Evolutionary conservation across 2,113 vertebrate genomes (phyloP).

Genomic region (Zeus faber): DNA sequence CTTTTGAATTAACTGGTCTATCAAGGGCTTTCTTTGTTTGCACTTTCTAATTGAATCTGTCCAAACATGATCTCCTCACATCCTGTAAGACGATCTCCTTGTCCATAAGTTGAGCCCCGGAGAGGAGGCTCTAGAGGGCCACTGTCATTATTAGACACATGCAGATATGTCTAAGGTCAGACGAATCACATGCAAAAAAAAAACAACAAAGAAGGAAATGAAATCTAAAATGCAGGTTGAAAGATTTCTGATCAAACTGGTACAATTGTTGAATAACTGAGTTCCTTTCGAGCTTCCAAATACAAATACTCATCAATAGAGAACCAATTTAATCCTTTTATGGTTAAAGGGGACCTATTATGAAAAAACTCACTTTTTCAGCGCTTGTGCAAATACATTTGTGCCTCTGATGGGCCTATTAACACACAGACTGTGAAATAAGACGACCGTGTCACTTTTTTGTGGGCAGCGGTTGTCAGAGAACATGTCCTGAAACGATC

Average conservation of each 20-base stretch:
- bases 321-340: too few species aligned
- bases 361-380: too few species aligned
- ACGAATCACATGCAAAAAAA: background rate
- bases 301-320: too few species aligned
- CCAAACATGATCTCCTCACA: constrained; percentile 39
- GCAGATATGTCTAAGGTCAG: background rate
- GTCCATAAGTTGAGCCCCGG: background rate
- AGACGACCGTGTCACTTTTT: too few species aligned
- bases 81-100: background rate
- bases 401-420: too few species aligned
- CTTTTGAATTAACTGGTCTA: constrained; percentile 36
- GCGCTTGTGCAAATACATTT: too few species aligned
- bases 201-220: background rate
- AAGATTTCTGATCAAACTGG: background rate
- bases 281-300: too few species aligned
- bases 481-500: too few species aligned
- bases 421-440: too few species aligned
- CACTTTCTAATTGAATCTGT: constrained; percentile 57
- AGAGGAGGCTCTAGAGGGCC: background rate
- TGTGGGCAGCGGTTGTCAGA: too few species aligned
- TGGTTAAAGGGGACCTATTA: too few species aligned
- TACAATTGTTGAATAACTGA: too few species aligned
- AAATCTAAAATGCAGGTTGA: background rate
- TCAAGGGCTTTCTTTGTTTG: constrained; percentile 56
- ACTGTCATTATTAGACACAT: background rate